A percentile compares a stretch with the other conserved stretches of the same genome.
Evolutionary conservation across 2,888 invertebrate species (phyloP).

Genomic region (Agrochola circellaris): DNA sequence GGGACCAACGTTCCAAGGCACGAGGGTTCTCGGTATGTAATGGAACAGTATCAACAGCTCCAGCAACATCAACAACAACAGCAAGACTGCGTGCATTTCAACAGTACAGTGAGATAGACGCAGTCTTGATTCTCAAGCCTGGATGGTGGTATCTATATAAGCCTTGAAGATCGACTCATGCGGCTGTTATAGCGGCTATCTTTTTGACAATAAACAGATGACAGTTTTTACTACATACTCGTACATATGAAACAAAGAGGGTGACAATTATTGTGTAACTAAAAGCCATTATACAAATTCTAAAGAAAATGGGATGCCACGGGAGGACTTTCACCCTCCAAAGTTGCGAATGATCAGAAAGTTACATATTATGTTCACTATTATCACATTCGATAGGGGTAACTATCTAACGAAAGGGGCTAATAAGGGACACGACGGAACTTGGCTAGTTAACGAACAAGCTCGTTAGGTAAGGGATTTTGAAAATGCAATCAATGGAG

Average conservation of each 20-base stretch:
- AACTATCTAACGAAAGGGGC: slow-evolving; percentile 15
- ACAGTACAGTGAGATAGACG: too few relatives aligned
- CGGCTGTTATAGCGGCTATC: too few relatives aligned
- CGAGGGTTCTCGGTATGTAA: background rate
- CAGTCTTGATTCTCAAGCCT: background rate
- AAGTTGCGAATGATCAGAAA: slow-evolving; percentile 14
- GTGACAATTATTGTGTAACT: background rate
- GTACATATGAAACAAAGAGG: background rate
- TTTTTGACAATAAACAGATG: too few relatives aligned
- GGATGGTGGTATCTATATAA: background rate
- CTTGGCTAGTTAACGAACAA: slow-evolving; percentile 28
- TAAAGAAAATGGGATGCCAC: slow-evolving; percentile 1
- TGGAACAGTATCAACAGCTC: background rate
- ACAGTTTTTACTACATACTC: too few relatives aligned
- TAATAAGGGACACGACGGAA: slow-evolving; percentile 15
- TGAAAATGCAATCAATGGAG: slow-evolving; percentile 7
- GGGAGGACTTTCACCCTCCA: slow-evolving; percentile 15
- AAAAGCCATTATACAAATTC: slow-evolving; percentile 15
- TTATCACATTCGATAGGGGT: slow-evolving; percentile 20
- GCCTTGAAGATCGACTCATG: background rate
- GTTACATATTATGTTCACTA: slow-evolving; percentile 24
- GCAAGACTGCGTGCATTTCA: too few relatives aligned
- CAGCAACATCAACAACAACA: background rate
- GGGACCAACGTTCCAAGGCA: background rate
- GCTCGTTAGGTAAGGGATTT: slow-evolving; percentile 24